Base-by-base conservation (phyloP, 2,888 invertebrate genomes). In the Lithophane semibrunnea region DNA sequence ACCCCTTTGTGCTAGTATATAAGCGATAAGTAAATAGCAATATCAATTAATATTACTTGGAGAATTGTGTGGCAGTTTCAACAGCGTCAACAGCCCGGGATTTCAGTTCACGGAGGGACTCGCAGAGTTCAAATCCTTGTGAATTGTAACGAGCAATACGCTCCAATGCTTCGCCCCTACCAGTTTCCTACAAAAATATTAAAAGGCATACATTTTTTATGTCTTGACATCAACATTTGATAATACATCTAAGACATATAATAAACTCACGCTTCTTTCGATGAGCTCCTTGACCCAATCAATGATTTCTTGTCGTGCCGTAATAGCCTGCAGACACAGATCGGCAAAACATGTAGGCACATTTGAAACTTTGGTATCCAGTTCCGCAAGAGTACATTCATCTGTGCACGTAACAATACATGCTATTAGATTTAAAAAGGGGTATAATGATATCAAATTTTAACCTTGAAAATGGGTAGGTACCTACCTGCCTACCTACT, bases 201-300 rank as follows among this genome's bases (percentile, higher is more conserved):
- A 64, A 49, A 52, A n/a, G 13, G 0, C 44, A 44, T 16, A 24
- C 3, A 37, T 42, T 63, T 52, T 47, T 24, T 7, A 47, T 52
- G 16, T 52, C 16, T 44, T 37, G 7, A 42, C 56, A 29, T 78
- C 3, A 44, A 29, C 3, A 68, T 75, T 21, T 67, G 58, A 21
- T 29, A 42, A 18, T 24, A 21, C 4, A 54, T 4, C 13, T 29
- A 72, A 42, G 12, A n/a, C 37, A 47, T 58, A 37, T 16, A 2
- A 16, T 66, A 49, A 73, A 82, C 92, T 87, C 82, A 95, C 96
- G 80, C 91, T 88, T 83, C 88, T 90, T 82, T 92, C 92, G 52
- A 95, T 86, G 49, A 95, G 89, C 73, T 94, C 93, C 77, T 96
- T 95, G 29, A 95, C 89, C 96, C 96, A 96, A 81, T 96, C 96